Evolutionary conservation across 1,140 invertebrate genomes (phyloP).

Genomic region (Trichonephila inaurata): DNA sequence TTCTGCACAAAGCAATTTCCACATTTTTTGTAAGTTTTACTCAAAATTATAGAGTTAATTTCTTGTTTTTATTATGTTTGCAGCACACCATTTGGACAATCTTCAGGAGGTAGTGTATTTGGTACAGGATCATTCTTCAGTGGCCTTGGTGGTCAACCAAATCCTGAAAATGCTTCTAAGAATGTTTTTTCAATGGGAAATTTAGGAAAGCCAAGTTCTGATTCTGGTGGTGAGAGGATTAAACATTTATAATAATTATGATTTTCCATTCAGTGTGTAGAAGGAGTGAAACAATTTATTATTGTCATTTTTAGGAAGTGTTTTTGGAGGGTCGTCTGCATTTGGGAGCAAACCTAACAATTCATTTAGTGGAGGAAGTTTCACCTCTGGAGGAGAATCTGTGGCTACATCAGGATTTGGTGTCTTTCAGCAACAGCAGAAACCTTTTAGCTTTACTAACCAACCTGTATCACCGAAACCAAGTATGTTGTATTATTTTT

Average conservation of each 20-base stretch:
- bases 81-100: conserved; percentile 68
- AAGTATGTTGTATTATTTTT: too few relatives aligned
- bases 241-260: neutral
- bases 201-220: conserved; percentile 30
- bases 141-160: conserved; percentile 81
- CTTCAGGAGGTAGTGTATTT: conserved; percentile 29
- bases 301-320: conserved; percentile 58
- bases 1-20: too few relatives aligned
- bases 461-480: too few relatives aligned
- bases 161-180: conserved; percentile 80
- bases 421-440: conserved; percentile 72
- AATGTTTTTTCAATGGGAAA: conserved; percentile 80
- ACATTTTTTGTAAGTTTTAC: too few relatives aligned
- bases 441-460: neutral
- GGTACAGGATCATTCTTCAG: conserved; percentile 78
- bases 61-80: neutral
- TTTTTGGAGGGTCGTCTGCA: conserved; percentile 75
- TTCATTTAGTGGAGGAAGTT: conserved; percentile 68
- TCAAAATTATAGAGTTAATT: neutral
- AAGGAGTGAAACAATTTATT: neutral
- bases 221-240: conserved; percentile 3
- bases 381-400: conserved; percentile 66
- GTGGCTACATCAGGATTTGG: conserved; percentile 76
- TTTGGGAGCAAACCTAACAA: conserved; percentile 38
- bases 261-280: too few relatives aligned